Base-by-base conservation (phyloP, 2,113 vertebrate species). In the Dicaeum eximium region DNA sequence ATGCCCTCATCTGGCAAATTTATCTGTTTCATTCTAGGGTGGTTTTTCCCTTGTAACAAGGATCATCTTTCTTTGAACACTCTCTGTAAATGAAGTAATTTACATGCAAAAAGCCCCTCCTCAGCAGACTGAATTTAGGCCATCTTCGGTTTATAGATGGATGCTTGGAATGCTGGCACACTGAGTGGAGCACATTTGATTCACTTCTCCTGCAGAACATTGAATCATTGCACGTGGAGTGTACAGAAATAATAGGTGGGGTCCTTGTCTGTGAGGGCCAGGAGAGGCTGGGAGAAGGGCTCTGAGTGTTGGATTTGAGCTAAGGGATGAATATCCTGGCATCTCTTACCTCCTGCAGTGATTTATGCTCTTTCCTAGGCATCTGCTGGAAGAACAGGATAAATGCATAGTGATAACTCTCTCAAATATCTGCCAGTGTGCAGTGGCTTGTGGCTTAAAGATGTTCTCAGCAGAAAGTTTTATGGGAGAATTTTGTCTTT, bases 361-460 rank as follows among this genome's bases (percentile, higher is more conserved):
- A 64, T 77, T 80, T 77, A 47, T 58, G 27, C 30, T 80, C 20
- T 47, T 71, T n/a, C 33, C 57, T 64, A 15, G 58, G 25, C 44
- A 77, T 50, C 67, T 80, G 58, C 40, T 56, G 23, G 65, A 86
- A 90, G 77, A 83, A 33, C 30, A 51, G 64, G 44, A 47, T 77
- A 77, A 84, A 80, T 73, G 48, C 16, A 16, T 50, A 20, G 35
- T 58, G 57, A 50, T 91, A 83, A 86, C 44, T 86, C 57, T 66
- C 31, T 86, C 44, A 40, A 20, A 18, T 89, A 83, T 28, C 58
- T 96, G 38, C 51, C 35, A 24, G 16, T 45, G 71, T 83, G 33
- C 67, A 67, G 53, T 62, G 62, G 62, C 42, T 78, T 85, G 60
- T 92, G 79, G 13, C 72, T 89, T 93, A 72, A 80, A 72, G 77